A percentile compares a stretch with the other conserved stretches of the same genome.
Evolutionary conservation across 2,888 invertebrate species (phyloP).

Genomic region (Eupithecia tripunctaria): DNA sequence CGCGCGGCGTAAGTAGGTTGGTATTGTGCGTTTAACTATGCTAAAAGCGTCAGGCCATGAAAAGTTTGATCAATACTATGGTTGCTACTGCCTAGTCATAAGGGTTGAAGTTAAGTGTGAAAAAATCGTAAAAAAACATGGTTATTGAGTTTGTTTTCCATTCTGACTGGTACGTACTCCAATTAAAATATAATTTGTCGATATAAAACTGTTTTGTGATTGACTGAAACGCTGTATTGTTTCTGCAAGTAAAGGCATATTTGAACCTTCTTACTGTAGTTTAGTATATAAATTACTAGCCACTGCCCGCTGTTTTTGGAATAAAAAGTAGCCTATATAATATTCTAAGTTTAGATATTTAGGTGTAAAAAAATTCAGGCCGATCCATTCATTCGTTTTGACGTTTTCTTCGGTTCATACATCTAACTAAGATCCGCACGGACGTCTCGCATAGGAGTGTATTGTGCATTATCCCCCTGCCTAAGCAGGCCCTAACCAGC

Average conservation of each 20-base stretch:
- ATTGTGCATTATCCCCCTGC: no score
- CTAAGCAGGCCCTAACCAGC: no score
- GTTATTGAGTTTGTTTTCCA: conserved; percentile 15
- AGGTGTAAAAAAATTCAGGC: no score
- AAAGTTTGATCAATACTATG: conserved; percentile 22
- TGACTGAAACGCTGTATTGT: neutral
- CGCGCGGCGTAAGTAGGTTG: no score
- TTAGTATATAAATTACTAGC: neutral
- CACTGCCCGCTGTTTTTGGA: no score
- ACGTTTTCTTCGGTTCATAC: no score
- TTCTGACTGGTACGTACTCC: conserved; percentile 19
- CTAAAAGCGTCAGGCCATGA: neutral
- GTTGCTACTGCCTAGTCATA: conserved; percentile 15
- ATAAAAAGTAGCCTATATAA: no score
- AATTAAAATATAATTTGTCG: conserved; percentile 12
- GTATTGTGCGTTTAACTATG: no score
- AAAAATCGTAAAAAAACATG: conserved; percentile 37
- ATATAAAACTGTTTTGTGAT: neutral
- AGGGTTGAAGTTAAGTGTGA: conserved; percentile 24
- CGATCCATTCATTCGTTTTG: no score
- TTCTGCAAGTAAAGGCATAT: neutral
- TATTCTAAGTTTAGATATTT: no score
- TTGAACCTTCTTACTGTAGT: neutral
- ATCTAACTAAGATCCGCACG: no score
- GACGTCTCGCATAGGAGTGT: no score